Evolutionary conservation across 2,113 vertebrate genomes (phyloP).

Genomic region (Orthochromis indermauri): DNA sequence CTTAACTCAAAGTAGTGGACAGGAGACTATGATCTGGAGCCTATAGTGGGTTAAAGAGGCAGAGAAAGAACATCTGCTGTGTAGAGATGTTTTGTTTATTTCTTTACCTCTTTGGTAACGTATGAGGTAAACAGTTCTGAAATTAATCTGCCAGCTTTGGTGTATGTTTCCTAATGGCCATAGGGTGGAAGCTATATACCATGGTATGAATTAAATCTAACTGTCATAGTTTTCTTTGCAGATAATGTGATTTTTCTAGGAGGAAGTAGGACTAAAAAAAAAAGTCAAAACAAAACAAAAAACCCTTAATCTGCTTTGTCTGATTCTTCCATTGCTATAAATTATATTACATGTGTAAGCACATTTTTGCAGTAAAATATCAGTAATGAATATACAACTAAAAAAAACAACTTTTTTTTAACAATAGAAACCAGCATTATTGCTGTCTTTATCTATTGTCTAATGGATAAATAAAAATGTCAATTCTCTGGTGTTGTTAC

Average conservation of each 20-base stretch:
- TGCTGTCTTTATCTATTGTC: not conserved
- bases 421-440: not conserved
- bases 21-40: not conserved
- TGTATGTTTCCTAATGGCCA: not conserved
- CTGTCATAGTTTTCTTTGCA: not conserved
- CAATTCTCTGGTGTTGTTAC: not conserved
- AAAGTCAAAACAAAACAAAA: not conserved
- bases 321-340: not conserved
- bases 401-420: not conserved
- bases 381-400: not conserved
- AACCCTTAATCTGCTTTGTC: not conserved
- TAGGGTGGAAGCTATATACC: not conserved
- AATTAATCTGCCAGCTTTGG: not conserved
- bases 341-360: not conserved
- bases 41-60: not conserved
- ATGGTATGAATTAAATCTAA: not conserved
- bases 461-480: not conserved
- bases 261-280: not conserved
- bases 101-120: not conserved
- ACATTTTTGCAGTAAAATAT: not conserved
- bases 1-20: conserved; percentile 9
- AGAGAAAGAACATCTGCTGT: not conserved
- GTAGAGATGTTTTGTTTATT: not conserved
- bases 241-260: not conserved
- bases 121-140: not conserved